Evolutionary conservation across 1,140 invertebrate genomes (phyloP), one percentile per base, ranked within the genome.

Genomic region (Neelides sp.): DNA sequence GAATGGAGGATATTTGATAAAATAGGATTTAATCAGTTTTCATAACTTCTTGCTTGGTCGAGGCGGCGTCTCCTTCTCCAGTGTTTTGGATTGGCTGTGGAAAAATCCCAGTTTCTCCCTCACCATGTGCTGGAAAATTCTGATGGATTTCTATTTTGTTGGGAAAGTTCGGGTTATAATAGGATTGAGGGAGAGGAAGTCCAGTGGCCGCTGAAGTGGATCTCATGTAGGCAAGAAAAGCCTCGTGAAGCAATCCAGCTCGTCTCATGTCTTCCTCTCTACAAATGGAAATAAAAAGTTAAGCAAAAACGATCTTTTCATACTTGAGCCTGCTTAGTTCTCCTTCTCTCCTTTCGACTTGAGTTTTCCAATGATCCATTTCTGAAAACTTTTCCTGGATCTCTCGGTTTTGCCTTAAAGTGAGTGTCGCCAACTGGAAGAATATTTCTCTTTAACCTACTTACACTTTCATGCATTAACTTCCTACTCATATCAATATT

Each of bases 261-360:
- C 52, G 23, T 37, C 48, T 41, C 52, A 54, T 54, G 27, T 54
- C 52, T 32, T 54, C 52, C 44, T 50, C 41, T 30, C 23, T 43
- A 24, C 17, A 5, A 47, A 22, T 22, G 22, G 28, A 47, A 47
- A 34, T n/a, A 32, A 28, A 22, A 20, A 47, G 17, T 47, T 28
- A 32, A 28, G 24, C 24, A 28, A 47, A 28, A 28, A 20, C 39
- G 8, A 37, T 36, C 37, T 19, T 30, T 19, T 19, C 24, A n/a
- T 54, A 51, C 50, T 58, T 58, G 15, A 54, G 24, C 23, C 56
- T 22, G 5, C 15, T 22, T 10, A 58, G 36, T 28, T 58, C 56
- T 15, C 42, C 39, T 22, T 58, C 49, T 15, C 41, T 32, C 32
- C 56, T 13, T 22, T 52, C 42, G 5, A 54, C 24, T 50, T 54